Evolutionary conservation across 2,113 vertebrate species (phyloP).

Genomic region (Semnornis frantzii): DNA sequence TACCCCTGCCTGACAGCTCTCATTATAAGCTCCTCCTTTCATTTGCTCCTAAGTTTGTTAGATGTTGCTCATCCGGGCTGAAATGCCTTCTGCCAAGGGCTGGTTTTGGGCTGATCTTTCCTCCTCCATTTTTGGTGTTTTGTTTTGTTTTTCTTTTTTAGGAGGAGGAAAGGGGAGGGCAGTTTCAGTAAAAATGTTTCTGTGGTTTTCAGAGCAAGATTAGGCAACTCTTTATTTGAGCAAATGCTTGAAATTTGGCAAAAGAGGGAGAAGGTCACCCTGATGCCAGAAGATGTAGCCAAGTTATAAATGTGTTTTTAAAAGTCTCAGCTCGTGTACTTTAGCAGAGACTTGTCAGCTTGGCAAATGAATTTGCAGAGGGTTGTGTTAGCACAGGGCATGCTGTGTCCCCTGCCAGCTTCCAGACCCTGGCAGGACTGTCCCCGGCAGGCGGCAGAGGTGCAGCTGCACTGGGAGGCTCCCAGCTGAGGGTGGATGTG

Average conservation of each 20-base stretch:
- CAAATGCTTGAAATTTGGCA: conserved; percentile 42
- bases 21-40: background rate
- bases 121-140: background rate
- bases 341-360: conserved; percentile 2
- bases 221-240: conserved; percentile 49
- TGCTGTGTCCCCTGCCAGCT: background rate
- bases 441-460: background rate
- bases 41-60: background rate
- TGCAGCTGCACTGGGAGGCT: background rate
- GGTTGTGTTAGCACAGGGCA: background rate
- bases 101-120: conserved; percentile 18
- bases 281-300: background rate
- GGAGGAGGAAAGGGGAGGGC: conserved; percentile 3
- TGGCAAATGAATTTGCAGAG: background rate
- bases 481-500: background rate
- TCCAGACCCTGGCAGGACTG: background rate
- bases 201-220: conserved; percentile 56
- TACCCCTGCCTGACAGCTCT: background rate
- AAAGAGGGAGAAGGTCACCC: background rate
- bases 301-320: conserved; percentile 20
- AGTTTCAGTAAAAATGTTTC: conserved; percentile 50
- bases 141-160: background rate
- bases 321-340: background rate
- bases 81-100: conserved; percentile 10
- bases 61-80: conserved; percentile 28